Base-by-base conservation (phyloP, 2,888 invertebrate genomes). In the Amitus sp. region DNA sequence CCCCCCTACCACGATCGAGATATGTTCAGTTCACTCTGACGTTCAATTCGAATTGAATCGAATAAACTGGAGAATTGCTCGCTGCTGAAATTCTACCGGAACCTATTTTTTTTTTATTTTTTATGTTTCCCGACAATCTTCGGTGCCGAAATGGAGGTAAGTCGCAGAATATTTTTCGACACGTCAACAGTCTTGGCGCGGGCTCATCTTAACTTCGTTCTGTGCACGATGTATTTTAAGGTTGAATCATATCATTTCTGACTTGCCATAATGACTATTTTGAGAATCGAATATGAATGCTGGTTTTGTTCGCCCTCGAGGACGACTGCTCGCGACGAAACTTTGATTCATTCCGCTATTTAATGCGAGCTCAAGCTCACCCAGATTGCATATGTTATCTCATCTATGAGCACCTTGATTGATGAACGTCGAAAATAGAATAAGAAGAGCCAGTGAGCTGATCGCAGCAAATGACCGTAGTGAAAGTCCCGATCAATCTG, bases 101-200 rank as follows among this genome's bases (percentile, higher is more conserved):
- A 40, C 40, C 40, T 40, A 6, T 40, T 40, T 20, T 40, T 40
- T 40, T 40, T 40, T 40, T n/a, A 19, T 40, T 40, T 40, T 40
- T 40, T 19, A 40, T 40, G 40, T 40, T 40, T 40, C 19, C 40
- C 9, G 19, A 18, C 19, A 4, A 19, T 18, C 19, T 40, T 40
- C 19, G 40, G 18, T 19, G 40, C 40, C 40, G 40, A 40, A 40
- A 40, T 40, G 40, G 40, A 40, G 40, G 40, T 40, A 20, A 40
- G 40, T 40, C 15, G 10, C 7, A 9, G 2, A 40, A 18, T 1
- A 6, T 40, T 30, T n/a, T 10, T 6, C 10, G 6, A 6, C n/a
- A 7, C n/a, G n/a, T n/a, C n/a, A n/a, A n/a, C n/a, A n/a, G 30
- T 23, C 4, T 23, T 23, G 10, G 6, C n/a, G n/a, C 6, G 30